Percentiles rank a stretch among this genome's conserved stretches.
Conservation (phyloP, 2,888 invertebrate genomes). For the Epinotia nisella region DNA sequence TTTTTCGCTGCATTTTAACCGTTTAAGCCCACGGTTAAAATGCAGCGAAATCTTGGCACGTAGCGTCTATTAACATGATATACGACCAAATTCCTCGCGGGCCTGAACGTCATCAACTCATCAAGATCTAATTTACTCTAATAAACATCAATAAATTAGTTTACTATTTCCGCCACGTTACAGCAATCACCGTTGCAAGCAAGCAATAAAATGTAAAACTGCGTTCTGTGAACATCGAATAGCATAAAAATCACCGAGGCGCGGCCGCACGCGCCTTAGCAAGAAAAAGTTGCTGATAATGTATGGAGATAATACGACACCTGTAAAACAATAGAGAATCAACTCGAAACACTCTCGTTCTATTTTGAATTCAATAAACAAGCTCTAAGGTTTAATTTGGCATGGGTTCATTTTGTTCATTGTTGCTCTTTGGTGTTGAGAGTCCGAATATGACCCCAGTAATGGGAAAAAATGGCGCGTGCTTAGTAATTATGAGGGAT, state of each 20-base stretch:
- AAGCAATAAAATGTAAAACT: constrained; percentile 41
- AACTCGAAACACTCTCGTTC: not conserved
- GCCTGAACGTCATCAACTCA: not conserved
- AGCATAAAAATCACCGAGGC: constrained; percentile 37
- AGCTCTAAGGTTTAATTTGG: not conserved
- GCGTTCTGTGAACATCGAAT: constrained; percentile 28
- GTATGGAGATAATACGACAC: constrained; percentile 39
- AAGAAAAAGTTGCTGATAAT: constrained; percentile 30
- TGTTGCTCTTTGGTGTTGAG: not conserved
- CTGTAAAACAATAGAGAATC: constrained; percentile 14
- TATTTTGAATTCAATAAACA: not conserved
- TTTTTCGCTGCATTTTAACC: too few species aligned
- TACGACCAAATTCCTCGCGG: not conserved
- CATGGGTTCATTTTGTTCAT: not conserved
- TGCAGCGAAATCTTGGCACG: too few species aligned
- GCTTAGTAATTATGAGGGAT: constrained; percentile 24
- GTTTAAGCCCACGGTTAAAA: too few species aligned
- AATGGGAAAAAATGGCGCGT: constrained; percentile 28
- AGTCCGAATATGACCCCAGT: constrained; percentile 15
- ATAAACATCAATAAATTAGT: constrained; percentile 14
- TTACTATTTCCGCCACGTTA: constrained; percentile 30
- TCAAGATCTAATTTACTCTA: not conserved
- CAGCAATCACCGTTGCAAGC: constrained; percentile 40
- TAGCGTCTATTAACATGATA: too few species aligned
- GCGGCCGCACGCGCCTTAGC: constrained; percentile 28